Evolutionary conservation across 1,140 invertebrate species (phyloP).

Genomic region (Aphaenogaster ashmeadi): DNA sequence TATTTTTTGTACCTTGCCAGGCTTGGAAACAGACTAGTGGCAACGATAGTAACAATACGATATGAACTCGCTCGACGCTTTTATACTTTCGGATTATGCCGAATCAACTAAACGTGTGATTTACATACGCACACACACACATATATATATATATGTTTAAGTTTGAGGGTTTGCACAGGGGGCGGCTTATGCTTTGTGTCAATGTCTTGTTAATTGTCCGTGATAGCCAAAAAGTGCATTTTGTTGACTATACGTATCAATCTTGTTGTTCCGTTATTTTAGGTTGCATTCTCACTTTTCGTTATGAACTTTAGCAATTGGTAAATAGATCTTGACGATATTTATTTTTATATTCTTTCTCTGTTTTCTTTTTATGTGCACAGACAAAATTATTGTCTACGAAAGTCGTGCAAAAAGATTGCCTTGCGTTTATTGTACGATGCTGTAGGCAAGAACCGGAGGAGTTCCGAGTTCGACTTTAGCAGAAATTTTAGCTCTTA

Average conservation of each 20-base stretch:
- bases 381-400: slow-evolving; percentile 17
- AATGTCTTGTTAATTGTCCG: slow-evolving; percentile 79
- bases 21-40: slow-evolving; percentile 37
- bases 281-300: slow-evolving; percentile 51
- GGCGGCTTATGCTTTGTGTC: slow-evolving; percentile 73
- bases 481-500: slow-evolving; percentile 23
- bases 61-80: slow-evolving; percentile 3
- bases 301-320: slow-evolving; percentile 51
- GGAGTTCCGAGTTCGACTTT: slow-evolving; percentile 14
- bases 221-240: slow-evolving; percentile 63
- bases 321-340: slow-evolving; percentile 30
- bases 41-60: slow-evolving; percentile 26
- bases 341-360: slow-evolving; percentile 29
- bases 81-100: neutral
- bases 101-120: neutral
- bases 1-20: neutral
- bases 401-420: slow-evolving; percentile 30
- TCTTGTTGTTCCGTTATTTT: slow-evolving; percentile 47
- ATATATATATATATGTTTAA: slow-evolving; percentile 17
- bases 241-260: slow-evolving; percentile 62
- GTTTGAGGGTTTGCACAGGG: slow-evolving; percentile 65
- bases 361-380: slow-evolving; percentile 32
- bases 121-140: neutral
- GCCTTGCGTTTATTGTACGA: neutral
- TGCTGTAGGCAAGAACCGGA: neutral